Percentiles rank a stretch among this genome's conserved stretches.
phyloP scores from a whole-genome alignment of 2,888 invertebrate species.

The Callosobruchus maculatus region DNA sequence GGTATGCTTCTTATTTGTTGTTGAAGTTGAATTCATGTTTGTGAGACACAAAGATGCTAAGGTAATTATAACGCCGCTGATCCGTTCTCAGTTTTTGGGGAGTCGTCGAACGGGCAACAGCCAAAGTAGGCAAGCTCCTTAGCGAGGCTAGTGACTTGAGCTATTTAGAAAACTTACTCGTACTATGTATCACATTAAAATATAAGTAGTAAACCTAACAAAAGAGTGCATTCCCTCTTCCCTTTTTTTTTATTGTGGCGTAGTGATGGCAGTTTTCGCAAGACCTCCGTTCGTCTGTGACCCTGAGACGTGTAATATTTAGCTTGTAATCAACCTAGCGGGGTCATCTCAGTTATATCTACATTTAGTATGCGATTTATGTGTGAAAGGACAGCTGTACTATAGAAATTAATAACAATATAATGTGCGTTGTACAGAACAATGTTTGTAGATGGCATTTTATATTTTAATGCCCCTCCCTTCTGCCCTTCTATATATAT shows the following conservation, averaged over 20 bases:
- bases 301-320: not conserved
- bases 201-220: not conserved
- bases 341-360: not conserved
- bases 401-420: slow-evolving; percentile 40
- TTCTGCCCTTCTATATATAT: not conserved
- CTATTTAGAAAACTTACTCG: not conserved
- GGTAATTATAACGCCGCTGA: no score
- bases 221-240: not conserved
- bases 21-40: no score
- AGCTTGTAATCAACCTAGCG: not conserved
- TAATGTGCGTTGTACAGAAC: slow-evolving; percentile 47
- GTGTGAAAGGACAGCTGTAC: slow-evolving; percentile 45
- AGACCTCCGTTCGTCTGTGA: not conserved
- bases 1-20: no score
- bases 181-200: not conserved
- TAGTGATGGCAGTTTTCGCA: not conserved
- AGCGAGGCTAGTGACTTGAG: not conserved
- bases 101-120: not conserved
- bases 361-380: slow-evolving; percentile 25
- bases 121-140: not conserved
- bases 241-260: not conserved
- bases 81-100: no score
- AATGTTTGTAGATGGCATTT: slow-evolving; percentile 41
- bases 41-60: no score
- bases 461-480: slow-evolving; percentile 28